Percentiles rank a stretch among this genome's conserved stretches.
Conservation (phyloP, 2,113 vertebrate species). For the Sarotherodon lohbergeri region DNA sequence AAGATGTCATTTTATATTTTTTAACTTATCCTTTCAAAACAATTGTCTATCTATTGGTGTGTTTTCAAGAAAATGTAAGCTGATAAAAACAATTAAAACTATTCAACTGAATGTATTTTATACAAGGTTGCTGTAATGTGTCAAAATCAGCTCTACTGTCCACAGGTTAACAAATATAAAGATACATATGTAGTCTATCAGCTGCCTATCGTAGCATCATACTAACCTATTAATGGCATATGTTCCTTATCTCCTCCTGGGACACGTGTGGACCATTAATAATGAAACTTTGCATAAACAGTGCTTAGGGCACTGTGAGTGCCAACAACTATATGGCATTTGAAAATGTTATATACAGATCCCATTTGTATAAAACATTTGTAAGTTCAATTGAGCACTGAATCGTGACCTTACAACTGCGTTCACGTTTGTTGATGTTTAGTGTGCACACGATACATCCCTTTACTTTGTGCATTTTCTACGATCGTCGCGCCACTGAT, state of each 20-base stretch:
- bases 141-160: not conserved
- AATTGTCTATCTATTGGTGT: not conserved
- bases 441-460: not conserved
- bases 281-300: not conserved
- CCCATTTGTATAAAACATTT: not conserved
- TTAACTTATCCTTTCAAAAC: not conserved
- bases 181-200: not conserved
- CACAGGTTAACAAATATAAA: not conserved
- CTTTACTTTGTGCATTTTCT: not conserved
- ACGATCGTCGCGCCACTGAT: accelerated
- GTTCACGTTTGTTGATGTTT: not conserved
- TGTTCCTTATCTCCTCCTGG: not conserved
- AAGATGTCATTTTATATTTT: not conserved
- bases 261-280: not conserved
- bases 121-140: not conserved
- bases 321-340: no score
- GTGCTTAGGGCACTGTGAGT: not conserved
- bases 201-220: not conserved
- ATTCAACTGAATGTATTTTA: not conserved
- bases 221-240: not conserved
- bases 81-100: not conserved
- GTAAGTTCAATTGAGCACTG: not conserved
- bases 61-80: not conserved
- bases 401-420: not conserved
- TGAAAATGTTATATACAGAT: no score